Base-by-base conservation (phyloP, 2,888 invertebrate species). In the Clunio marinus region DNA sequence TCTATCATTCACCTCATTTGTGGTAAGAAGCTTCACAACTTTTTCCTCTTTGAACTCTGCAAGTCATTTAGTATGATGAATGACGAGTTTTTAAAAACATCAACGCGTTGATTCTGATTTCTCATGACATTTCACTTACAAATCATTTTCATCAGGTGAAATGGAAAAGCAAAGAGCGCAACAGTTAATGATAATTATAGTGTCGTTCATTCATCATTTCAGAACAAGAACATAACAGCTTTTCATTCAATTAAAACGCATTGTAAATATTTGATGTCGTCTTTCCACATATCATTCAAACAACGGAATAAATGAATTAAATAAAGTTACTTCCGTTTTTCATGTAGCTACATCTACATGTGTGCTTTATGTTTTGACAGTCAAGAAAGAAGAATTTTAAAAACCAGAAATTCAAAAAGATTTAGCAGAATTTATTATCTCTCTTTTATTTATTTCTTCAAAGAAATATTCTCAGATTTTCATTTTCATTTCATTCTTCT, bases 241-340 rank as follows among this genome's bases (percentile, higher is more conserved):
- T n/a, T 5, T 22, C 51, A 51, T 13, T 41, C 3, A 51, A 51
- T 51, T 51, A n/a, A 51, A 51, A 51, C 10, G 51, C 17, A 22
- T 51, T 51, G 51, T 51, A 51, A 51, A 51, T 51, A 51, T 51
- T 51, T 51, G 51, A 51, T 51, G 22, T 51, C 3, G 22, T 51
- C 51, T 51, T 22, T 51, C 51, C 51, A 22, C 15, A 15, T 32
- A 7, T 32, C 32, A 32, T 32, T 32, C 41, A 10, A 41, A 15
- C 41, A 41, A 41, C 41, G 10, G 15, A 41, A 41, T 41, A 13
- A 3, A 41, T 41, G 41, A 41, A 51, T 51, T 32, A 32, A 32
- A 32, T 32, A 32, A 32, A 20, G 51, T 51, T 20, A 51, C 51
- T 51, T 51, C 51, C 51, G 51, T 22, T 51, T n/a, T n/a, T n/a